phyloP scores from a whole-genome alignment of 2,888 invertebrate genomes.

The Xylocampa areola region DNA sequence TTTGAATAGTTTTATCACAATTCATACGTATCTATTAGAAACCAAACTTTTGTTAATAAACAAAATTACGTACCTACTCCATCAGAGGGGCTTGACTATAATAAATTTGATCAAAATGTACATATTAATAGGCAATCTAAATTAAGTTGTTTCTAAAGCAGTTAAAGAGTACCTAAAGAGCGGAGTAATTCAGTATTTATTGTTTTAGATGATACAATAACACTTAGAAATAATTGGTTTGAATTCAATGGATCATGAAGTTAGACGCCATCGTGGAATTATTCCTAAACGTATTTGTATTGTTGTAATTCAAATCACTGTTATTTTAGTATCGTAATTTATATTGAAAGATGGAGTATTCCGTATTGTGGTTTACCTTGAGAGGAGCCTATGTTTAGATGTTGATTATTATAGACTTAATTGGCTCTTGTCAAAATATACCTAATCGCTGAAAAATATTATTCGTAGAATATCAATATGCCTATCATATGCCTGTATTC shows the following conservation, averaged over 20 bases:
- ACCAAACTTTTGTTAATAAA: conserved; percentile 1
- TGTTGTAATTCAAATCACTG: too few species aligned
- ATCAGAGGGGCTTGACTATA: conserved; percentile 11
- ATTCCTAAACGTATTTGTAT: too few species aligned
- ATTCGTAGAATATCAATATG: too few species aligned
- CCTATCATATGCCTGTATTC: too few species aligned
- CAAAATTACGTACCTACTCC: conserved; percentile 10
- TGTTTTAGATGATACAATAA: not conserved
- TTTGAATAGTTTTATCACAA: too few species aligned
- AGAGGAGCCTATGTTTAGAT: too few species aligned
- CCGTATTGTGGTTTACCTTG: too few species aligned
- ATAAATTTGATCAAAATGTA: conserved; percentile 4
- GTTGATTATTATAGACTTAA: too few species aligned
- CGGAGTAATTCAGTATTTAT: not conserved
- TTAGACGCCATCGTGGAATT: not conserved
- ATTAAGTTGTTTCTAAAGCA: conserved; percentile 12
- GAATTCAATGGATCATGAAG: not conserved
- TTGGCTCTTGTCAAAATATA: too few species aligned
- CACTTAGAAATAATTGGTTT: not conserved
- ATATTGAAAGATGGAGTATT: too few species aligned
- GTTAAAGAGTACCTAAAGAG: conserved; percentile 2
- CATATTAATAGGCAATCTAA: conserved; percentile 16
- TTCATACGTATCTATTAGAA: too few species aligned
- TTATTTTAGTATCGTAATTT: not conserved
- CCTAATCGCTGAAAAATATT: too few species aligned